phyloP scores from a whole-genome alignment of 2,113 vertebrate species.

The Tychaedon coryphoeus region DNA sequence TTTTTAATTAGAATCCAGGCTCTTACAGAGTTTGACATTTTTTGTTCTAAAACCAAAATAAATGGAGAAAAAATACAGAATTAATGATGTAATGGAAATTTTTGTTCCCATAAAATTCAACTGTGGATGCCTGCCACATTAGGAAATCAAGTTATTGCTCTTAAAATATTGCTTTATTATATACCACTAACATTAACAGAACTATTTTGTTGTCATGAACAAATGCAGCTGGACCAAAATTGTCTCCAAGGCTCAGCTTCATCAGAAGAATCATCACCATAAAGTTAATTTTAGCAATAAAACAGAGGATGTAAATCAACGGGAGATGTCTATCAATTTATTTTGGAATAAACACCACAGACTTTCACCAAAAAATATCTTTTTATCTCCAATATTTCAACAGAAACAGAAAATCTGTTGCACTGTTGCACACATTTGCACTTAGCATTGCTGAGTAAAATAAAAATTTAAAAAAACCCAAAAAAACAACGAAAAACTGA shows the following conservation, averaged over 20 bases:
- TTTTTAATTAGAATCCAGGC: background rate
- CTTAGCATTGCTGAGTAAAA: background rate
- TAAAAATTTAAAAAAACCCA: background rate
- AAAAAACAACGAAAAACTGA: too few relatives aligned
- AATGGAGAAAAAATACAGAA: background rate
- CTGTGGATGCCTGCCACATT: background rate
- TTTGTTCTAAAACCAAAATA: background rate
- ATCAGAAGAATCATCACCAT: background rate
- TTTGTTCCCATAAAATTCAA: background rate
- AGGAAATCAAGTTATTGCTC: background rate
- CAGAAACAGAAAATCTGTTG: background rate
- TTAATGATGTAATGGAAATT: background rate
- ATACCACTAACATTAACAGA: background rate
- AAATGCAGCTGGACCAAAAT: background rate
- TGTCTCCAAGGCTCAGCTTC: background rate
- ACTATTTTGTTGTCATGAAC: background rate
- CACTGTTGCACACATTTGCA: background rate
- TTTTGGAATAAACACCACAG: slow-evolving; percentile 1
- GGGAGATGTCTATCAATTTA: background rate
- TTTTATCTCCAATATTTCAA: background rate
- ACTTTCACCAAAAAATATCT: background rate
- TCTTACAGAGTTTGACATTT: background rate
- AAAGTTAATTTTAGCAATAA: background rate
- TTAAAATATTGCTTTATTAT: background rate
- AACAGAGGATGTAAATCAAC: background rate